Evolutionary conservation across 2,797 vertebrate species (phyloP).

Genomic region (Hippoglossus hippoglossus): DNA sequence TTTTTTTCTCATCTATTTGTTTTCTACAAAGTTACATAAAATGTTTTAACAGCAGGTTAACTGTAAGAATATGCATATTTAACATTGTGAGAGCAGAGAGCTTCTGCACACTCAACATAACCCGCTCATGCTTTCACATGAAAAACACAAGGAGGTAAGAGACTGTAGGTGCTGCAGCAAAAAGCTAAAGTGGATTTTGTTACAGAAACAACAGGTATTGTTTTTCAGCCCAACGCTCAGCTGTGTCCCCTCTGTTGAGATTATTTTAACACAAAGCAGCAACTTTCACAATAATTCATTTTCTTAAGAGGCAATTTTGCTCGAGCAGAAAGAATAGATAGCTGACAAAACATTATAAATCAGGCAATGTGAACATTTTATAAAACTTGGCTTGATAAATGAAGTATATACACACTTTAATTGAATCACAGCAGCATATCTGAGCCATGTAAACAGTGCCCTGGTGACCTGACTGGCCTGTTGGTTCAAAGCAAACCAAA

Average conservation of each 20-base stretch:
- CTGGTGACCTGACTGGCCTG: conserved; percentile 25
- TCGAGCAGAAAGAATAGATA: neutral
- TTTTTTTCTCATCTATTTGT: neutral
- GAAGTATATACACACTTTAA: conserved; percentile 4
- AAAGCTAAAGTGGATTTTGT: conserved; percentile 34
- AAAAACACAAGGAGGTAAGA: conserved; percentile 20
- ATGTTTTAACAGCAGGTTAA: conserved; percentile 59
- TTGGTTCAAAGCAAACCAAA: conserved; percentile 43
- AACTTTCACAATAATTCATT: conserved; percentile 2
- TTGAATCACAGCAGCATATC: conserved; percentile 46
- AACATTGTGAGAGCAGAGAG: conserved; percentile 1
- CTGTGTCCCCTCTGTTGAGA: conserved; percentile 1
- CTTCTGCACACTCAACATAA: conserved; percentile 1
- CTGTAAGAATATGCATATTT: conserved; percentile 30
- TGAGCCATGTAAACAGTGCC: conserved; percentile 31
- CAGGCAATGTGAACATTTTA: neutral
- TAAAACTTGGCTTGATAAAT: conserved; percentile 12
- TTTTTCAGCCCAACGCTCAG: neutral
- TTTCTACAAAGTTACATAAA: conserved; percentile 17
- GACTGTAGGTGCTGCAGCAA: conserved; percentile 24
- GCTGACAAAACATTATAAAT: conserved; percentile 4
- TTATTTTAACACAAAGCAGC: neutral
- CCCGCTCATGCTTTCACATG: conserved; percentile 23
- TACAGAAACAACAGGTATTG: conserved; percentile 6
- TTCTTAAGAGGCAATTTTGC: conserved; percentile 1